Percentiles rank a stretch among this genome's conserved stretches.
Conservation (phyloP, 2,797 vertebrate species). For the Thalassophryne amazonica region DNA sequence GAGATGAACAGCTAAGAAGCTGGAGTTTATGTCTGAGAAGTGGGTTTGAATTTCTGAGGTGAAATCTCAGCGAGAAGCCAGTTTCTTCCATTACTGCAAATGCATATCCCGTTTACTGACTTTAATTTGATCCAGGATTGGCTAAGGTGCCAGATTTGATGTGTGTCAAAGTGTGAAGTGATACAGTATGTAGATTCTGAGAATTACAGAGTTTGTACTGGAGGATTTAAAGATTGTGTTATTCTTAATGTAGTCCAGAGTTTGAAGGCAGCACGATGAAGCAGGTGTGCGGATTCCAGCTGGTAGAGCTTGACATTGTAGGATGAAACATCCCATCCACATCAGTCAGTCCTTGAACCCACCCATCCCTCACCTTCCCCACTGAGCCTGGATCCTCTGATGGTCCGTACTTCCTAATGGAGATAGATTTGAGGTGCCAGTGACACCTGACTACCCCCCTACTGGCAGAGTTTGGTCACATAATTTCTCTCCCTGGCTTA, state of each 20-base stretch:
- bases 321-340: constrained; percentile 38
- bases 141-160: not conserved
- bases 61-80: not conserved
- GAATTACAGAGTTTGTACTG: not conserved
- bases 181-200: not conserved
- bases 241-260: not conserved
- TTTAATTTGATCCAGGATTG: not conserved
- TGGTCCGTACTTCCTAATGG: constrained; percentile 65
- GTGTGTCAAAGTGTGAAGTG: not conserved
- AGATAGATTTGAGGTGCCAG: constrained; percentile 63
- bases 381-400: constrained; percentile 51
- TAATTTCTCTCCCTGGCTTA: constrained; percentile 65
- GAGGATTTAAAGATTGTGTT: not conserved
- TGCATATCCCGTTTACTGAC: not conserved
- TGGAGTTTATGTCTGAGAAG: constrained; percentile 2
- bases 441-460: constrained; percentile 1
- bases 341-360: constrained; percentile 38
- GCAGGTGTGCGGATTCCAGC: constrained; percentile 12
- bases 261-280: not conserved
- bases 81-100: not conserved
- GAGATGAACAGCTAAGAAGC: not conserved
- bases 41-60: not conserved
- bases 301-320: constrained; percentile 27
- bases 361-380: constrained; percentile 26
- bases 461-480: constrained; percentile 34